Base-by-base conservation (phyloP, 2,888 invertebrate species). In the Erannis defoliaria region DNA sequence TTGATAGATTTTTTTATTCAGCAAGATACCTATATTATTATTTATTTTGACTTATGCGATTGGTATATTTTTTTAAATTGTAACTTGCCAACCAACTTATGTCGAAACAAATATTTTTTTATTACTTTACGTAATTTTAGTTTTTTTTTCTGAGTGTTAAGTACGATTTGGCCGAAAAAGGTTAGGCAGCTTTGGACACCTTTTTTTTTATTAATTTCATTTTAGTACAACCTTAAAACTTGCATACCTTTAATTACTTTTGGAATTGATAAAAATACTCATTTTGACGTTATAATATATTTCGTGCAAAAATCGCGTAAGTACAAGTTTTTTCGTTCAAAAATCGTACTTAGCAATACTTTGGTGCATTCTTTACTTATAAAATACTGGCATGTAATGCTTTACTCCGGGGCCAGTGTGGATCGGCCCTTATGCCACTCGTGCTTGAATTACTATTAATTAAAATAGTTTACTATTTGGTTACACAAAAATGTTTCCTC, bases 371-470 rank as follows among this genome's bases (percentile, higher is more conserved):
- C 73, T 70, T 67, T 69, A 71, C 75, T 77, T 76, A 61, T 61
- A 51, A 26, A 64, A 67, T 68, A 74, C 73, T 71, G 80, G 90
- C 90, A 90, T 91, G 77, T 83, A 80, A 90, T 90, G 90, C 90
- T 90, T 86, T 40, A 62, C 21, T 75, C 77, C 77, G 75, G 70
- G 70, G 62, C 64, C 45, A 21, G 55, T 43, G 43, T 16, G 67
- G 58, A 53, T 55, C 57, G 53, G 66, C 75, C 74, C 84, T 77
- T 74, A 72, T 76, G 88, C 90, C 88, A 85, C 85, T 85, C 78
- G 90, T 90, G 90, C 90, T 90, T 87, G 79, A 82, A 84, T 62
- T 62, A 80, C 75, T 78, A 72, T 75, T 75, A 73, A 74, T 75
- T 74, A 74, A 70, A 70, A 70, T 74, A 77, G 74, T 66, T 58